A percentile compares a stretch with the other conserved stretches of the same genome.
Conservation (phyloP, 2,888 invertebrate genomes). For the Pocota personata region DNA sequence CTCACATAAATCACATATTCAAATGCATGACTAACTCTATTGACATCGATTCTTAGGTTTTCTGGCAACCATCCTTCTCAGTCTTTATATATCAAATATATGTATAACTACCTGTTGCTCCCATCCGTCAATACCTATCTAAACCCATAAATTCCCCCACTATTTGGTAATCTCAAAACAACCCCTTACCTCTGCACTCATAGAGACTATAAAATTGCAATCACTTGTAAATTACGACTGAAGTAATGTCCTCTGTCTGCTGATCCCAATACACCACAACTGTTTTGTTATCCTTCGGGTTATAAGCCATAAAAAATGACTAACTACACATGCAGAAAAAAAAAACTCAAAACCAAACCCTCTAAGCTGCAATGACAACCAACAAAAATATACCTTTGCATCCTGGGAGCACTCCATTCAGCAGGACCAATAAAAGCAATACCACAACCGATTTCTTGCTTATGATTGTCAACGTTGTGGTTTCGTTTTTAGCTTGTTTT, state of each 20-base stretch:
- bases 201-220: constrained; percentile 67
- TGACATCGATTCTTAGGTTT: too few relatives aligned
- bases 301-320: constrained; percentile 71
- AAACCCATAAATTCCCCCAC: constrained; percentile 44
- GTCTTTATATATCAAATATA: background rate
- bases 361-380: constrained; percentile 66
- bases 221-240: constrained; percentile 72
- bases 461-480: constrained; percentile 66
- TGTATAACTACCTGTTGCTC: constrained; percentile 12
- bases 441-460: constrained; percentile 67
- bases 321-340: constrained; percentile 70
- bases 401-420: constrained; percentile 64
- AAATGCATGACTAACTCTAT: too few relatives aligned
- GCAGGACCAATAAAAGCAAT: constrained; percentile 69
- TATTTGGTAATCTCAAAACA: constrained; percentile 40
- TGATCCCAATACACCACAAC: constrained; percentile 44
- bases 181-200: background rate
- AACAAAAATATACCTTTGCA: constrained; percentile 29
- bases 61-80: too few relatives aligned
- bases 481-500: constrained; percentile 46
- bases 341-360: constrained; percentile 18
- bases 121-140: constrained; percentile 4
- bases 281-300: constrained; percentile 37
- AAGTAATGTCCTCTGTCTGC: constrained; percentile 68
- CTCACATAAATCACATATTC: too few relatives aligned